Conservation (phyloP, 2,113 vertebrate genomes). For the Ceuthmochares aereus region DNA sequence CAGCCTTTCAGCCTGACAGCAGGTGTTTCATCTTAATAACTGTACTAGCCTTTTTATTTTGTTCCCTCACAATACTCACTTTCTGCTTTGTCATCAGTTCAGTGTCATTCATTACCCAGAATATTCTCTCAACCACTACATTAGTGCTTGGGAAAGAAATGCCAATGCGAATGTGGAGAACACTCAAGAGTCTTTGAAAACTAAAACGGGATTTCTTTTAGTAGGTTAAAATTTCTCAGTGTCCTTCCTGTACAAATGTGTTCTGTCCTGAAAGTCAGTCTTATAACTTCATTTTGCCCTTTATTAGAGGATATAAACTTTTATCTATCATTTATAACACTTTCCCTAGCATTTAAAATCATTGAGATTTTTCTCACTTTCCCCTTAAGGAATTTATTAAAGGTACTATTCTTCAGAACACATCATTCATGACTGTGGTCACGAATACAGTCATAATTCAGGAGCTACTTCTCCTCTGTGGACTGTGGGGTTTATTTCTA, state of each 20-base stretch:
- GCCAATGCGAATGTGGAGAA: conserved; percentile 17
- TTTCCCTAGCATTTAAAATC: conserved; percentile 16
- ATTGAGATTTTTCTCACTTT: not conserved
- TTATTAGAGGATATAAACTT: not conserved
- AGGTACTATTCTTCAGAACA: not conserved
- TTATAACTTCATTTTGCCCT: not conserved
- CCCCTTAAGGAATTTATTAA: not conserved
- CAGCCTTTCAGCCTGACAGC: not conserved
- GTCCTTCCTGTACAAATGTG: not conserved
- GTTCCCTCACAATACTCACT: not conserved
- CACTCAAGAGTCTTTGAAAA: not conserved
- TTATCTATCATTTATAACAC: not conserved
- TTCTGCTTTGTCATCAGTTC: conserved; percentile 36
- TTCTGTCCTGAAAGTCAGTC: not conserved
- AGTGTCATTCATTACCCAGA: conserved; percentile 16
- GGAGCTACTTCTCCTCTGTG: not conserved
- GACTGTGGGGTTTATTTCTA: not conserved
- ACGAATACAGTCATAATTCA: not conserved
- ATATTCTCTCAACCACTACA: not conserved
- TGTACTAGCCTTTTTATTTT: not conserved
- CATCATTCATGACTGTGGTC: not conserved
- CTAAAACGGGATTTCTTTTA: not conserved
- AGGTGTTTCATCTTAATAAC: conserved; percentile 41
- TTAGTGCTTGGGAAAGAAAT: conserved; percentile 33
- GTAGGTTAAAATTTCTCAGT: not conserved